Evolutionary conservation across 1,140 invertebrate genomes (phyloP).

Genomic region (Calosoma granatense): DNA sequence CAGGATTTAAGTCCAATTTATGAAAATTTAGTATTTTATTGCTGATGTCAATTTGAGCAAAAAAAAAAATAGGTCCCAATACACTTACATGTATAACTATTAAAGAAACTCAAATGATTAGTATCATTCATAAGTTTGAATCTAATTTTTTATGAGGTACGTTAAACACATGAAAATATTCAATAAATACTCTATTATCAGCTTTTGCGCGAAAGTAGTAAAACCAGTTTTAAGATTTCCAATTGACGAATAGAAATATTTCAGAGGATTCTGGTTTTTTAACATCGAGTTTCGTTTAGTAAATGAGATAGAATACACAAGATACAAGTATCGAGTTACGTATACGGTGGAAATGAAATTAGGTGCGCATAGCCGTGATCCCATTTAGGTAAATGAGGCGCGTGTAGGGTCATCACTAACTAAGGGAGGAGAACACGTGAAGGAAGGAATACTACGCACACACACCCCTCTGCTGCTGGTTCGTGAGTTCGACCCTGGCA

Average conservation of each 20-base stretch:
- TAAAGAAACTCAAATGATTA: no score
- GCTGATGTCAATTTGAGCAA: no score
- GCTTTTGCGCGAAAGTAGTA: background rate
- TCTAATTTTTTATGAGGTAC: no score
- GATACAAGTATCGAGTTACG: background rate
- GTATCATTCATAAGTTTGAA: no score
- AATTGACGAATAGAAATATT: background rate
- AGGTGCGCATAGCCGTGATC: background rate
- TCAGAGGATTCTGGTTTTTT: background rate
- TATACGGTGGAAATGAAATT: constrained; percentile 6
- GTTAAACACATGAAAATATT: background rate
- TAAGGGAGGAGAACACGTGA: background rate
- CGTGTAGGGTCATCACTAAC: background rate
- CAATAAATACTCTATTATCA: background rate
- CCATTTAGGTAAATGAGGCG: constrained; percentile 6
- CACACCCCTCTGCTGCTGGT: background rate
- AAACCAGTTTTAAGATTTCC: background rate
- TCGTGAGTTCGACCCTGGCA: background rate
- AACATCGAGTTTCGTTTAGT: no score
- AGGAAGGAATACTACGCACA: no score
- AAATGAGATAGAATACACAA: no score
- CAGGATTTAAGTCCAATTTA: no score
- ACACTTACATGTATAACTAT: no score
- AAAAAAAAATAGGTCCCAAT: no score
- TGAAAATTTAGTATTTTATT: no score